phyloP scores from a whole-genome alignment of 2,797 vertebrate genomes.

The Melanotaenia maccullochi region DNA sequence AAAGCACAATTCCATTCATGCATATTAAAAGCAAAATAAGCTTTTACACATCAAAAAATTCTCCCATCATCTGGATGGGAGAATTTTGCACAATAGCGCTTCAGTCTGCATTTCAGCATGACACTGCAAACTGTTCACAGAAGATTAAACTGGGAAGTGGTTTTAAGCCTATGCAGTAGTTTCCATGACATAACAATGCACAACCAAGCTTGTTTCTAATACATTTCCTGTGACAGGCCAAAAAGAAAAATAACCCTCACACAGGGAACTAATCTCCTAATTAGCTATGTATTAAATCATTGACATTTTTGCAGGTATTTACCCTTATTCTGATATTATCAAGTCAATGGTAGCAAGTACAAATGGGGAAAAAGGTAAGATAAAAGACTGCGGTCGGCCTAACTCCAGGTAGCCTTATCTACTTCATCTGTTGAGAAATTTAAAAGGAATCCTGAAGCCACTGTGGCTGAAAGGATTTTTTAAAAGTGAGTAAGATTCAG shows the following conservation, averaged over 20 bases:
- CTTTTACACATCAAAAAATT: too few relatives aligned
- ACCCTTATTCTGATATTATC: constrained; percentile 15
- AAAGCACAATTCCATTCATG: too few relatives aligned
- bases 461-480: constrained; percentile 31
- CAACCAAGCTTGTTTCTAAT: too few relatives aligned
- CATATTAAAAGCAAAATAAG: too few relatives aligned
- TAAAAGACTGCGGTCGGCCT: constrained; percentile 16
- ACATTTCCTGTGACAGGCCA: not conserved
- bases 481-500: constrained; percentile 51
- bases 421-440: constrained; percentile 34
- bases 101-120: too few relatives aligned
- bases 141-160: too few relatives aligned
- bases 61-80: too few relatives aligned
- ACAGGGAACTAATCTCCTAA: not conserved
- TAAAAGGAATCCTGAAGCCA: constrained; percentile 34
- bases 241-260: constrained; percentile 7
- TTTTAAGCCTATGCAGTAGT: too few relatives aligned
- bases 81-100: too few relatives aligned
- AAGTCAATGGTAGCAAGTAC: not conserved
- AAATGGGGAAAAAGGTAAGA: not conserved
- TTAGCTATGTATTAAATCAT: constrained; percentile 15
- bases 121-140: too few relatives aligned
- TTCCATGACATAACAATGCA: too few relatives aligned
- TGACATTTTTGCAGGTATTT: constrained; percentile 35
- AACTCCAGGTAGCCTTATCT: constrained; percentile 24